These are phyloP conservation scores for Morelia viridis DNA, from an alignment of 2,797 vertebrate genomes.

Conservation along the genomic window DNA sequence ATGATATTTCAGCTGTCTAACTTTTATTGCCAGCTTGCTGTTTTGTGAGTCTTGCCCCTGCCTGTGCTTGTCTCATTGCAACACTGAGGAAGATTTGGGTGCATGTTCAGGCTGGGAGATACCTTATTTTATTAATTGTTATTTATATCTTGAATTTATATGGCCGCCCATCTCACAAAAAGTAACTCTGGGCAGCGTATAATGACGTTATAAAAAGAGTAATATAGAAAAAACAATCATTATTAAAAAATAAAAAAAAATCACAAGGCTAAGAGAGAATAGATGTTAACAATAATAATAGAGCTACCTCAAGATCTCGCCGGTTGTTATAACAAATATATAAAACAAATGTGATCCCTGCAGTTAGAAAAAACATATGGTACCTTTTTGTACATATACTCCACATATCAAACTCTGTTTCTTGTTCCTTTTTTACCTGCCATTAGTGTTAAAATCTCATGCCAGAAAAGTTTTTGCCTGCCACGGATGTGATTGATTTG, in stretches of 20 bases:
- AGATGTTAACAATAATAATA: no score
- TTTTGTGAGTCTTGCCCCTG: not conserved
- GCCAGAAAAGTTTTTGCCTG: not conserved
- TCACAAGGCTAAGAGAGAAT: no score
- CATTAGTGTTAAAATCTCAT: not conserved
- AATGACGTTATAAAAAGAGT: no score
- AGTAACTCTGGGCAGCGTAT: no score
- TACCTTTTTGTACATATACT: not conserved
- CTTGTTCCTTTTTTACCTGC: not conserved
- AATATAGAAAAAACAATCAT: no score
- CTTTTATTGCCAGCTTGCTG: not conserved
- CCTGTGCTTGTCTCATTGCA: not conserved
- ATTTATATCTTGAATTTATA: no score
- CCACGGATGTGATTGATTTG: not conserved
- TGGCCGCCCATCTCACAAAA: no score
- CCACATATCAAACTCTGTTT: not conserved
- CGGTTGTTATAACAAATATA: no score
- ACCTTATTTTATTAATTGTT: no score
- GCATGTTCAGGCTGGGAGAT: not conserved
- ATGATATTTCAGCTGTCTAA: constrained; percentile 11
- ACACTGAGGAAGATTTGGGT: not conserved
- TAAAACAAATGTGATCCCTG: not conserved
- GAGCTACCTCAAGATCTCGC: no score
- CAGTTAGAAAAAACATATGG: not conserved
- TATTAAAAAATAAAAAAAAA: no score